Percentiles rank a stretch among this genome's conserved stretches.
These are phyloP conservation scores for Tarsius wallacei DNA, from an alignment of 2,797 vertebrate genomes.

Conservation along the genomic window DNA sequence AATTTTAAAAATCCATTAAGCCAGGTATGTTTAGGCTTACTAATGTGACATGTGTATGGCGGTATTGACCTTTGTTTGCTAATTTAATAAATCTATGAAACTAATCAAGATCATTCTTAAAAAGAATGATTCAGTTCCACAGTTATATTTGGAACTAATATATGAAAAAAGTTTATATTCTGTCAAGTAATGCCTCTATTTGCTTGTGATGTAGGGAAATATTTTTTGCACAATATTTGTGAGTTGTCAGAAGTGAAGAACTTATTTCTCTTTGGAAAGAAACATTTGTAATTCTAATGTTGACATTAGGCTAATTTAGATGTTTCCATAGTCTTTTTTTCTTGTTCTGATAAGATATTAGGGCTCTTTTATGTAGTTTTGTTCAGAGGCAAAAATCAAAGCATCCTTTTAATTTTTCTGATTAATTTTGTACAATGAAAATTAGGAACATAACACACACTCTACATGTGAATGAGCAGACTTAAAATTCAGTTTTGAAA, in stretches of 20 bases:
- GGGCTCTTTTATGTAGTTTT: background rate
- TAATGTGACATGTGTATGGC: slow-evolving; percentile 12
- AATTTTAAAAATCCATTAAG: slow-evolving; percentile 30
- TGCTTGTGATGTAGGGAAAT: background rate
- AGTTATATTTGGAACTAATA: slow-evolving; percentile 35
- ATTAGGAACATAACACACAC: slow-evolving; percentile 3
- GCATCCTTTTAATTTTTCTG: background rate
- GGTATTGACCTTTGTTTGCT: slow-evolving; percentile 57
- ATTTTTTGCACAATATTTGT: slow-evolving; percentile 42
- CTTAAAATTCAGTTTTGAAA: slow-evolving; percentile 62
- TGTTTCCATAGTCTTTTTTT: slow-evolving; percentile 39
- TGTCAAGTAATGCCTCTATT: slow-evolving; percentile 18
- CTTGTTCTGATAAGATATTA: slow-evolving; percentile 48
- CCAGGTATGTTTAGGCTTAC: slow-evolving; percentile 53
- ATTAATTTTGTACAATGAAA: slow-evolving; percentile 32
- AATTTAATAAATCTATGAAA: slow-evolving; percentile 50
- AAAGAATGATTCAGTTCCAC: background rate
- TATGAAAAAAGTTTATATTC: background rate
- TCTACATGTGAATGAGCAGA: background rate
- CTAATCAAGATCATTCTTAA: slow-evolving; percentile 34
- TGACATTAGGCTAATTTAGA: background rate
- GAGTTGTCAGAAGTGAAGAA: slow-evolving; percentile 40
- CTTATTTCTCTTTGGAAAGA: background rate
- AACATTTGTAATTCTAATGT: slow-evolving; percentile 35
- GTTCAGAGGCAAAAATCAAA: slow-evolving; percentile 39